Percentiles rank a stretch among this genome's conserved stretches.
Evolutionary conservation across 2,113 vertebrate genomes (phyloP).

Genomic region (Podilymbus podiceps): DNA sequence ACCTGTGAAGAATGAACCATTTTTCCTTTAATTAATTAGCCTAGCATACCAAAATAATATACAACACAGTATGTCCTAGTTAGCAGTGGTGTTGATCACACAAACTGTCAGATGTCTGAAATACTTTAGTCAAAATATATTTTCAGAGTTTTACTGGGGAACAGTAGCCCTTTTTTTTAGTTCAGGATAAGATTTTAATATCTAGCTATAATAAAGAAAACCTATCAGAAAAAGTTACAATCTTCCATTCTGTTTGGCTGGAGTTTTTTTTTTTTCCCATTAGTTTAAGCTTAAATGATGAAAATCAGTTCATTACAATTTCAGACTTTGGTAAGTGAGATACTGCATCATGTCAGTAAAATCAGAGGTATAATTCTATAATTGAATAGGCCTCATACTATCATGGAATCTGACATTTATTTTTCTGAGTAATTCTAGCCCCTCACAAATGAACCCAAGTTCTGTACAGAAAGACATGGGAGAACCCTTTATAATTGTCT

Average conservation of each 20-base stretch:
- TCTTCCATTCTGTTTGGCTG: background rate
- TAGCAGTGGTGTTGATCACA: background rate
- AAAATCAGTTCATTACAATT: background rate
- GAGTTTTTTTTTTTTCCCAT: accelerated
- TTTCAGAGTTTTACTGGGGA: background rate
- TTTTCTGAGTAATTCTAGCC: background rate
- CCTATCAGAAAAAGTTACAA: background rate
- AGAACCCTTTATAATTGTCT: background rate
- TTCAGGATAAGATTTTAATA: background rate
- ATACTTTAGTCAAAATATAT: background rate
- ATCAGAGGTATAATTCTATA: background rate
- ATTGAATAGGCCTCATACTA: background rate
- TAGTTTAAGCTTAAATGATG: background rate
- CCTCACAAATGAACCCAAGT: background rate
- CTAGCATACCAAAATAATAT: background rate
- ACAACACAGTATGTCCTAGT: background rate
- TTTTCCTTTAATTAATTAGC: background rate
- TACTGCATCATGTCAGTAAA: background rate
- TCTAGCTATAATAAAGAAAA: background rate
- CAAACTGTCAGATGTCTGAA: background rate
- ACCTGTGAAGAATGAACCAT: background rate
- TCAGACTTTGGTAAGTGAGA: background rate
- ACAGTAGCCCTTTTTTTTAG: background rate
- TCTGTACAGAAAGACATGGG: background rate
- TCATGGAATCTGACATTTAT: background rate